Conservation (phyloP, 2,888 invertebrate species). For the Lasius fuliginosus region DNA sequence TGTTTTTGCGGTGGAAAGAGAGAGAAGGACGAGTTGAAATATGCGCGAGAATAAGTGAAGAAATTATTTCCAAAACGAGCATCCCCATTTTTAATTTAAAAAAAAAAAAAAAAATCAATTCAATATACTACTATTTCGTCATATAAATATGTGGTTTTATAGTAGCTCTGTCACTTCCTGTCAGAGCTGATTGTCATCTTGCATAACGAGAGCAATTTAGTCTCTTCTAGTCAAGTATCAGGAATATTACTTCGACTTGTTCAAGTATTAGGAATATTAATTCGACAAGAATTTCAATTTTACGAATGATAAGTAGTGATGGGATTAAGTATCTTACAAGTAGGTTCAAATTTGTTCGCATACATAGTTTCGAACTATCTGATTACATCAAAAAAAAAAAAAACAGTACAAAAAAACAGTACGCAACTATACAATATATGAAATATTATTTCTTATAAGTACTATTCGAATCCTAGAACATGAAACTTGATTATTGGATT, state of each 20-base stretch:
- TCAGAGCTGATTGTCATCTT: background rate
- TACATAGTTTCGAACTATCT: too few relatives aligned
- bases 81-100: conserved; percentile 12
- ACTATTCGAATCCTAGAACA: too few relatives aligned
- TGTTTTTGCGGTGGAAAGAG: conserved; percentile 53
- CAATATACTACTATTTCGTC: background rate
- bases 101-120: background rate
- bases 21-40: conserved; percentile 26
- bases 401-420: too few relatives aligned
- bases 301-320: background rate
- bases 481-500: too few relatives aligned
- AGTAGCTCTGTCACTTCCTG: background rate
- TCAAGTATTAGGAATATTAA: background rate
- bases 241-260: background rate
- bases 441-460: too few relatives aligned
- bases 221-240: background rate
- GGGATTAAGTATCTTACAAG: too few relatives aligned
- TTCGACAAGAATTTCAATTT: background rate
- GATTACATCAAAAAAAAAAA: too few relatives aligned
- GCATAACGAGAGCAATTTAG: background rate
- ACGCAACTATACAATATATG: too few relatives aligned
- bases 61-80: conserved; percentile 70
- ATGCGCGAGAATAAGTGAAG: conserved; percentile 64
- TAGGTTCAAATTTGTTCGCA: too few relatives aligned
- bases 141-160: conserved; percentile 13